These are phyloP conservation scores for Lithophane socia DNA, from an alignment of 2,888 invertebrate species.

Conservation along the genomic window DNA sequence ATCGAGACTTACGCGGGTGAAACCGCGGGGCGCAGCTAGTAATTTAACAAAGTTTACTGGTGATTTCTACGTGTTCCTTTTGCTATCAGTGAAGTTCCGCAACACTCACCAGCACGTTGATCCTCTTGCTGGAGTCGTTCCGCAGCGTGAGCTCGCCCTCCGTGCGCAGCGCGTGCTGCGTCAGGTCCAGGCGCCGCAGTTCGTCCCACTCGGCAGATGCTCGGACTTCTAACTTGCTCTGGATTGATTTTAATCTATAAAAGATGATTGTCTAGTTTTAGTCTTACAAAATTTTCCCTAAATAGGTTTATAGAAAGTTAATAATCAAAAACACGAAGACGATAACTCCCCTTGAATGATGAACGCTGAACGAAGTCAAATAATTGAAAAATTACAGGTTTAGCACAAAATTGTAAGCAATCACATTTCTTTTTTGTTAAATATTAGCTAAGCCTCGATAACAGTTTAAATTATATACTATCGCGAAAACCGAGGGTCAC, in stretches of 20 bases:
- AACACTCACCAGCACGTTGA: constrained; percentile 79
- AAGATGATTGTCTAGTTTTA: neutral
- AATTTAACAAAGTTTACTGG: too few relatives aligned
- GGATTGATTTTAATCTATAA: constrained; percentile 81
- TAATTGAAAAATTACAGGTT: neutral
- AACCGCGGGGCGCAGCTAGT: too few relatives aligned
- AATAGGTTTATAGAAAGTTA: neutral
- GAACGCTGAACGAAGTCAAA: neutral
- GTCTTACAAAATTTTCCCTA: neutral
- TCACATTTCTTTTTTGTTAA: too few relatives aligned
- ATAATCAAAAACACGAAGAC: neutral
- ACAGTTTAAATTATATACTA: too few relatives aligned
- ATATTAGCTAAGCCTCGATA: too few relatives aligned
- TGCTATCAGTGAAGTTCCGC: too few relatives aligned
- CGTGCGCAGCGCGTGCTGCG: constrained; percentile 75
- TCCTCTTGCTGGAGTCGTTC: constrained; percentile 83
- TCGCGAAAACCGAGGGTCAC: too few relatives aligned
- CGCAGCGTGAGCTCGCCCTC: constrained; percentile 83
- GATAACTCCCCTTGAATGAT: neutral
- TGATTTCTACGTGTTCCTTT: too few relatives aligned
- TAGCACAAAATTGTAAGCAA: too few relatives aligned
- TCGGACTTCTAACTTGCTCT: constrained; percentile 84
- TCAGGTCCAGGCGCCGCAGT: constrained; percentile 79
- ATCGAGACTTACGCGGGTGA: too few relatives aligned
- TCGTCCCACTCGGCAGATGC: constrained; percentile 80